Percentiles rank a stretch among this genome's conserved stretches.
These are phyloP conservation scores for Cephus nigrinus DNA, from an alignment of 2,888 invertebrate genomes.

Conservation along the genomic window DNA sequence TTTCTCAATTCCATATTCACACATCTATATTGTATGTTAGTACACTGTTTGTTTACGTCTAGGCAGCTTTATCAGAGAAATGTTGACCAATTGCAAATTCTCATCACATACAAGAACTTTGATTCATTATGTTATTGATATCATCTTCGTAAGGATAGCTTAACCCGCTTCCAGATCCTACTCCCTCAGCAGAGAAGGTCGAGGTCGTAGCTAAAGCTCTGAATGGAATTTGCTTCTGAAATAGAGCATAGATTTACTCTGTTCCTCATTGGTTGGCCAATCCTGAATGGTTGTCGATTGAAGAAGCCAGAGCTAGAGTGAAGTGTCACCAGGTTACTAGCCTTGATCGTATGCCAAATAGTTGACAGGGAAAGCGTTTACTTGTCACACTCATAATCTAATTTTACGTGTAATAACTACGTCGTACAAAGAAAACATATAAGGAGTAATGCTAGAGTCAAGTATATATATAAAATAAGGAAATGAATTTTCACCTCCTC, in stretches of 20 bases:
- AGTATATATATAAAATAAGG: not conserved
- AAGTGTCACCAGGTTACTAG: constrained; percentile 54
- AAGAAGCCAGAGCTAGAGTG: constrained; percentile 24
- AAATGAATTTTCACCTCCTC: constrained; percentile 13
- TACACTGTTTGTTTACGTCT: not conserved
- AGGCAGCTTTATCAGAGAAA: not conserved
- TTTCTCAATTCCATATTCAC: not conserved
- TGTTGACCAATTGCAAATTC: not conserved
- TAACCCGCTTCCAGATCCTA: not conserved
- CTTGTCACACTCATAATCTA: constrained; percentile 49
- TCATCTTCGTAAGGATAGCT: not conserved
- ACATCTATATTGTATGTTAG: not conserved
- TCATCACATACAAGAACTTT: not conserved
- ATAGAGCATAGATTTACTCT: not conserved
- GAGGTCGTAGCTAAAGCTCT: not conserved
- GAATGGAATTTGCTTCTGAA: not conserved
- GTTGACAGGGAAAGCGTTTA: constrained; percentile 56
- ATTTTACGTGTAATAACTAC: constrained; percentile 45
- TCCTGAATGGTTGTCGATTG: constrained; percentile 23
- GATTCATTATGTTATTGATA: not conserved
- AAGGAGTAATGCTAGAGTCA: not conserved
- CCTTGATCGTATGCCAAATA: constrained; percentile 63
- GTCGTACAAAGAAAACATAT: constrained; percentile 10
- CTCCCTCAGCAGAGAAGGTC: not conserved
- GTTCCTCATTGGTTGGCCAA: constrained; percentile 8